Percentiles rank a stretch among this genome's conserved stretches.
Conservation (phyloP, 1,140 invertebrate genomes). For the Drosophila equinoxialis region DNA sequence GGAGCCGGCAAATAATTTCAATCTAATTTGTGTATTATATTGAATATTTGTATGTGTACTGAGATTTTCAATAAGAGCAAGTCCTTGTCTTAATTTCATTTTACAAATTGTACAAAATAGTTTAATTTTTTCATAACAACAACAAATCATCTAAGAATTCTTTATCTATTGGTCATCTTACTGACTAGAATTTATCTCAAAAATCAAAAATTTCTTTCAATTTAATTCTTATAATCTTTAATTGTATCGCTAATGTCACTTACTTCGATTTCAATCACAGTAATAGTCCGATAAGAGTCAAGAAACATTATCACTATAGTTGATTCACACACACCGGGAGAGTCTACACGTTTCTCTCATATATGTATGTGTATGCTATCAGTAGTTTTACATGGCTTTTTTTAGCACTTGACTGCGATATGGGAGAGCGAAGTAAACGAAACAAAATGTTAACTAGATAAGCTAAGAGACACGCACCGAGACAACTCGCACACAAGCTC, state of each 20-base stretch:
- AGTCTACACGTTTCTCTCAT: constrained; percentile 2
- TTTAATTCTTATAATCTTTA: constrained; percentile 34
- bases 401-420: constrained; percentile 50
- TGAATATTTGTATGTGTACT: too few species aligned
- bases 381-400: constrained; percentile 35
- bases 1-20: too few species aligned
- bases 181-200: too few species aligned
- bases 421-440: constrained; percentile 1
- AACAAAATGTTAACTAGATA: neutral
- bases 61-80: too few species aligned
- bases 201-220: too few species aligned
- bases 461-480: constrained; percentile 23
- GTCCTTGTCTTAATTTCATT: too few species aligned
- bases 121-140: too few species aligned
- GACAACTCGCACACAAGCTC: constrained; percentile 38
- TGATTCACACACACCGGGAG: neutral
- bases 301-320: constrained; percentile 33
- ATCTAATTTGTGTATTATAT: too few species aligned
- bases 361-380: constrained; percentile 39
- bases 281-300: constrained; percentile 50
- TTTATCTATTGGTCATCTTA: too few species aligned
- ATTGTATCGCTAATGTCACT: constrained; percentile 59
- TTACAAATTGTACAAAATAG: too few species aligned
- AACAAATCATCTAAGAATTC: too few species aligned
- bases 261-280: constrained; percentile 50